Conservation (phyloP, 2,113 vertebrate species). For the Charina bottae region DNA sequence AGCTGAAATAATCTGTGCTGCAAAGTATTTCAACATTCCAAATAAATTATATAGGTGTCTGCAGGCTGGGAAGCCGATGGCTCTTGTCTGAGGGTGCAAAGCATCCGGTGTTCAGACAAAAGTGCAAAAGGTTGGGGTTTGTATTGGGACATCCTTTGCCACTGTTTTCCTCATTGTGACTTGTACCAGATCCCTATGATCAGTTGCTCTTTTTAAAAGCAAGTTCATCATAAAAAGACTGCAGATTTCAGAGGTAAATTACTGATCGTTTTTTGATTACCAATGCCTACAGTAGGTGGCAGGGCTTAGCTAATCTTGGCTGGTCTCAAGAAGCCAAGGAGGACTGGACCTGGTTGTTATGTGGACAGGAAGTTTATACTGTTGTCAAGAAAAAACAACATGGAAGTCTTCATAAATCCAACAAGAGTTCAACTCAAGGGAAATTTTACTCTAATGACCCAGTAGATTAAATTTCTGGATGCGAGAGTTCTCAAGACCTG, state of each 20-base stretch:
- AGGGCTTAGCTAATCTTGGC: neutral
- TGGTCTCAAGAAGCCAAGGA: neutral
- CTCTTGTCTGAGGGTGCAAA: neutral
- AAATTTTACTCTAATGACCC: conserved; percentile 54
- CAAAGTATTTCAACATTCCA: neutral
- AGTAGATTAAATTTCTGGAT: conserved; percentile 72
- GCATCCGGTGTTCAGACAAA: neutral
- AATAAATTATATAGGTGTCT: neutral
- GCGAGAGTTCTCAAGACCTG: conserved; percentile 29
- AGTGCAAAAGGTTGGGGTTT: neutral
- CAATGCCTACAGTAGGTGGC: neutral
- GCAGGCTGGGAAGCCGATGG: neutral
- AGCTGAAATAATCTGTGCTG: conserved; percentile 21
- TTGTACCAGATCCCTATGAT: neutral
- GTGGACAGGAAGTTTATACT: neutral
- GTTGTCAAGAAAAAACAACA: neutral
- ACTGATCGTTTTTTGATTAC: neutral
- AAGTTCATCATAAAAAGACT: neutral
- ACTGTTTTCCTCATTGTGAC: neutral
- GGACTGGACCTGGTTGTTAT: neutral
- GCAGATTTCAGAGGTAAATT: neutral
- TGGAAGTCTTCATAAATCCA: neutral
- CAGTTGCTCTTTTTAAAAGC: neutral
- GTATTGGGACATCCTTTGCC: neutral
- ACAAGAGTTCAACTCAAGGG: neutral